Evolutionary conservation across 2,113 vertebrate genomes (phyloP).

Genomic region (Dunckerocampus dactyliophorus): DNA sequence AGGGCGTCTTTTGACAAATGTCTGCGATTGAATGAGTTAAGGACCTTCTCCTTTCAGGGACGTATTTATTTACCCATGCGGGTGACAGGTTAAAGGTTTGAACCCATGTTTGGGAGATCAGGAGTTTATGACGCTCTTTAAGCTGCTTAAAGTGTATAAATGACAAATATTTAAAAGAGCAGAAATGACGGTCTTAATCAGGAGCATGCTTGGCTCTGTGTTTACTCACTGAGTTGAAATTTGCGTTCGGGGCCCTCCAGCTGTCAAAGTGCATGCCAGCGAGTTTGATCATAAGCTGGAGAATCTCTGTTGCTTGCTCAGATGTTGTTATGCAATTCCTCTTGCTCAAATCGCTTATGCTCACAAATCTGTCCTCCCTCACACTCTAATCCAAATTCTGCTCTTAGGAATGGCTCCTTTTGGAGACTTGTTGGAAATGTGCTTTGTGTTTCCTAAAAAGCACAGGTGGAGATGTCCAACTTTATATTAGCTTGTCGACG

Average conservation of each 20-base stretch:
- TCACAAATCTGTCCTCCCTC: constrained; percentile 1
- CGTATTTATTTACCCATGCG: too few species aligned
- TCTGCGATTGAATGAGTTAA: too few species aligned
- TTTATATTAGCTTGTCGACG: too few species aligned
- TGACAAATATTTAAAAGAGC: not conserved
- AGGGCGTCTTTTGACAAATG: too few species aligned
- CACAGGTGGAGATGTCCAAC: too few species aligned
- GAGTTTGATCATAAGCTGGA: constrained; percentile 5
- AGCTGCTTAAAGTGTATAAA: not conserved
- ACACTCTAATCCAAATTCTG: constrained; percentile 3
- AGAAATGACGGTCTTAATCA: not conserved
- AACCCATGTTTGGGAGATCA: not conserved
- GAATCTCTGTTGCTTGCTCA: constrained; percentile 2
- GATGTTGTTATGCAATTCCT: constrained; percentile 9
- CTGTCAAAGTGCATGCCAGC: constrained; percentile 6
- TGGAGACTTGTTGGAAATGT: not conserved
- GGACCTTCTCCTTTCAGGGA: not conserved
- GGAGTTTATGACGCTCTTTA: not conserved
- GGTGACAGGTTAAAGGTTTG: not conserved
- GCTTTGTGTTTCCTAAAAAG: not conserved
- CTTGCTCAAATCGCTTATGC: constrained; percentile 1
- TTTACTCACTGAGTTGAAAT: not conserved
- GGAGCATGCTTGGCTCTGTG: not conserved
- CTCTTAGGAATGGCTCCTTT: not conserved
- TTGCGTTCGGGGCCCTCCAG: not conserved